Evolutionary conservation across 92 coral and sea anemone genomes (phyloP).

Genomic region (Phenganax stokvisi): DNA sequence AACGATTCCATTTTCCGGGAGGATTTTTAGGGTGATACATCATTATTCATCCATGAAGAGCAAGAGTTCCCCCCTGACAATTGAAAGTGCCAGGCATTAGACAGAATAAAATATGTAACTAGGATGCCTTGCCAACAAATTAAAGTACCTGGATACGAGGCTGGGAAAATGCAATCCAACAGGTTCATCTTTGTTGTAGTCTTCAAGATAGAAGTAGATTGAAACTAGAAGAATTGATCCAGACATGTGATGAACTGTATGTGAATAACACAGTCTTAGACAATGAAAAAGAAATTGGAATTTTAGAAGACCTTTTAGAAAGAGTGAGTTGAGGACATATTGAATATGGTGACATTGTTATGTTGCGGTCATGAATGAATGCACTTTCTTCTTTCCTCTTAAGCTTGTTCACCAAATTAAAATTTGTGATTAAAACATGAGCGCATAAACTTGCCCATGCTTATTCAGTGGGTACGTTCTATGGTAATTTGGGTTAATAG

Average conservation of each 20-base stretch:
- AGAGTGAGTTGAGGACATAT: conserved; percentile 5
- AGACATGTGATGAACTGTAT: conserved; percentile 25
- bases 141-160: background rate
- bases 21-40: too few relatives aligned
- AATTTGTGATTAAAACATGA: background rate
- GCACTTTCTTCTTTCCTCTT: too few relatives aligned
- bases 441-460: background rate
- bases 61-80: too few relatives aligned
- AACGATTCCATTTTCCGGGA: background rate
- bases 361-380: too few relatives aligned
- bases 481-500: background rate
- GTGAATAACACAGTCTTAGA: conserved; percentile 6
- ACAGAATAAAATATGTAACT: background rate
- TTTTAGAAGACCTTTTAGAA: conserved; percentile 28
- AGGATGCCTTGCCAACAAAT: background rate
- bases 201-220: conserved; percentile 13
- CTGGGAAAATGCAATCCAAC: background rate
- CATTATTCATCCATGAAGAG: too few relatives aligned
- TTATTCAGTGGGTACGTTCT: background rate
- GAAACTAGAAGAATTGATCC: background rate
- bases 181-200: background rate
- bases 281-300: conserved; percentile 27
- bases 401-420: background rate
- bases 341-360: background rate
- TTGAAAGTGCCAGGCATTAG: background rate